Conservation (phyloP, 1,140 invertebrate species). For the Euborellia annulipes region DNA sequence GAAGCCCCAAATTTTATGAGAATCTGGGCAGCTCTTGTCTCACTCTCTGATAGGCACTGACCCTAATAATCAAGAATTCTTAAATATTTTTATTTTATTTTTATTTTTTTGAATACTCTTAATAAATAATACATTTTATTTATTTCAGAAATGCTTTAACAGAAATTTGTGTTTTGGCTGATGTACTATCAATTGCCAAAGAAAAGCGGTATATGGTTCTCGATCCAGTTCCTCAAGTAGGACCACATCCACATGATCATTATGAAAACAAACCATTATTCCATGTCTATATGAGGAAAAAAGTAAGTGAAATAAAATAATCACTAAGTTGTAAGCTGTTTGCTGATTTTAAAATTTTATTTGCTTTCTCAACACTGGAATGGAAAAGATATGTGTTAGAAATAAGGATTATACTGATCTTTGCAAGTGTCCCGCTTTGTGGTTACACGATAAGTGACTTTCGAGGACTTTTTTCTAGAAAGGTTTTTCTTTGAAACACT, state of each 20-base stretch:
- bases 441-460: too few relatives aligned
- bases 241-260: too few relatives aligned
- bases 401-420: too few relatives aligned
- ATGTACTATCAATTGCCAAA: slow-evolving; percentile 83
- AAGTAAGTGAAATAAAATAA: slow-evolving; percentile 22
- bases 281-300: slow-evolving; percentile 83
- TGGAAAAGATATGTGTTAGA: too few relatives aligned
- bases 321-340: background rate
- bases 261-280: slow-evolving; percentile 70
- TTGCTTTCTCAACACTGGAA: too few relatives aligned
- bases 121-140: slow-evolving; percentile 1
- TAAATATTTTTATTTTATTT: background rate
- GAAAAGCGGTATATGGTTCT: slow-evolving; percentile 88
- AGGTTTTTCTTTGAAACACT: too few relatives aligned
- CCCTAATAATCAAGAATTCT: background rate
- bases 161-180: slow-evolving; percentile 81
- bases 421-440: too few relatives aligned
- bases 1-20: background rate
- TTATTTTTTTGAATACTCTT: background rate
- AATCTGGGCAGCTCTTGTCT: background rate
- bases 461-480: too few relatives aligned
- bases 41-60: background rate
- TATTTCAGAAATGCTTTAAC: slow-evolving; percentile 65
- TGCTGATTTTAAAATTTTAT: too few relatives aligned
- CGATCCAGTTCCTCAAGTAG: slow-evolving; percentile 78